These are phyloP conservation scores for Carollia perspicillata DNA, from an alignment of 2,113 vertebrate genomes.

Conservation along the genomic window DNA sequence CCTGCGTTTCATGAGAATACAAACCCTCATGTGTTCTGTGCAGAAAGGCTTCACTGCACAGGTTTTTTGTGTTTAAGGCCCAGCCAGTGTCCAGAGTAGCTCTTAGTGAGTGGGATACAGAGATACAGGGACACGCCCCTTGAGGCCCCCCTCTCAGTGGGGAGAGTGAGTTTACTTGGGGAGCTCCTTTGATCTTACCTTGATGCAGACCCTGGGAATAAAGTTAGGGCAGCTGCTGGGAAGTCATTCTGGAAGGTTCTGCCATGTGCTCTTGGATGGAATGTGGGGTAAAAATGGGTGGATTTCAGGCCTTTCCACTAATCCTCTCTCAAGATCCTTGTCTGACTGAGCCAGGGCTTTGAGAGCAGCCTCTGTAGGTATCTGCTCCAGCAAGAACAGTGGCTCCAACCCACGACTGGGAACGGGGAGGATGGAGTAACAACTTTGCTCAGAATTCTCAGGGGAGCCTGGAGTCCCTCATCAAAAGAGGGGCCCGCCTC, in stretches of 20 bases:
- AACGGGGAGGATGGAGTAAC: background rate
- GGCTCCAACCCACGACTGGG: background rate
- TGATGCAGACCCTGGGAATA: background rate
- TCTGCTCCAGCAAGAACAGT: background rate
- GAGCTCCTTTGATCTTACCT: background rate
- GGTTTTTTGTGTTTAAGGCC: too few relatives aligned
- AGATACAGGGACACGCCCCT: accelerated
- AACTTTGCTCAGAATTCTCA: background rate
- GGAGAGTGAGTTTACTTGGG: background rate
- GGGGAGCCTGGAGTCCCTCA: background rate
- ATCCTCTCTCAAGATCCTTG: background rate
- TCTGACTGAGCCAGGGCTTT: background rate
- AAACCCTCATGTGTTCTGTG: background rate
- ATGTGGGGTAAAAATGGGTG: background rate
- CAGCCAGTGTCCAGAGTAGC: too few relatives aligned
- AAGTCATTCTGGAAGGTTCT: background rate
- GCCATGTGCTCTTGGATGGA: background rate
- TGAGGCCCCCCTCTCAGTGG: background rate
- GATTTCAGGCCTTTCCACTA: background rate
- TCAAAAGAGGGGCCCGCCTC: background rate
- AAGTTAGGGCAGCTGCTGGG: background rate
- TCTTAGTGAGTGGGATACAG: background rate
- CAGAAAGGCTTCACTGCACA: too few relatives aligned
- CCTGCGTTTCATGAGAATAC: background rate
- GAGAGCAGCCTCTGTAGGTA: background rate